Percentiles rank a stretch among this genome's conserved stretches.
Conservation (phyloP, 2,888 invertebrate genomes). For the Leptopilina myrica region DNA sequence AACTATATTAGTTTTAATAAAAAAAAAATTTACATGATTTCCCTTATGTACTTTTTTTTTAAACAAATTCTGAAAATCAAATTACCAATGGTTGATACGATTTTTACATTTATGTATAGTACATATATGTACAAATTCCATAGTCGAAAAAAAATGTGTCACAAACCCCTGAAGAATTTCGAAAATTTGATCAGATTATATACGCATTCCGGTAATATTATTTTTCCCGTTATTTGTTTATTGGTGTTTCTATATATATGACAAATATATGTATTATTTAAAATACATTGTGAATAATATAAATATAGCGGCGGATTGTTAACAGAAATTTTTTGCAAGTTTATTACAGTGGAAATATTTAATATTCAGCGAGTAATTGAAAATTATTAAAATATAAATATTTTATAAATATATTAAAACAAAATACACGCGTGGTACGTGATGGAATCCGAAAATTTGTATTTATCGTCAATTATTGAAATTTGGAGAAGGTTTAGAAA, state of each 20-base stretch:
- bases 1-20: no score
- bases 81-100: not conserved
- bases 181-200: slow-evolving; percentile 66
- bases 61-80: not conserved
- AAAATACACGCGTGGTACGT: not conserved
- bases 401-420: no score
- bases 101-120: not conserved
- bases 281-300: no score
- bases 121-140: not conserved
- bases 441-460: not conserved
- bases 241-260: no score
- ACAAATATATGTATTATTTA: no score
- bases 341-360: no score
- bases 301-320: no score
- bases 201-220: slow-evolving; percentile 41
- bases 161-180: slow-evolving; percentile 62
- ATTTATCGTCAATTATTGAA: not conserved
- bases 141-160: slow-evolving; percentile 57
- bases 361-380: no score
- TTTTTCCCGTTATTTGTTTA: not conserved
- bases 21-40: not conserved
- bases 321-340: no score
- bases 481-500: slow-evolving; percentile 4
- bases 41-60: not conserved
- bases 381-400: no score